Conservation (phyloP, 2,888 invertebrate species). For the Xestobium rufovillosum region DNA sequence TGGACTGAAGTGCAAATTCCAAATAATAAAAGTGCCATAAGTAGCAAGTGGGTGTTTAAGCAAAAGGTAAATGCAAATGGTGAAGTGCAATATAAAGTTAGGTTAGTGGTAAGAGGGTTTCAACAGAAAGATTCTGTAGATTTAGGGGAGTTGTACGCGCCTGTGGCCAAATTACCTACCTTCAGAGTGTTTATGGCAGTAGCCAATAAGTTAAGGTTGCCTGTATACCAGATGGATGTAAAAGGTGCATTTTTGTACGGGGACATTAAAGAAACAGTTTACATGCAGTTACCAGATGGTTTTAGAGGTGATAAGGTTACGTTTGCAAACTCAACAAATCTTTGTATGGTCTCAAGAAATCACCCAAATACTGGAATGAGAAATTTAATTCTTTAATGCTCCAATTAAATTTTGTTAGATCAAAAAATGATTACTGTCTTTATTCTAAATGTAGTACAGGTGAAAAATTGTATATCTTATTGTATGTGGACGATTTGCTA, state of each 20-base stretch:
- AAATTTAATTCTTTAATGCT: slow-evolving; percentile 20
- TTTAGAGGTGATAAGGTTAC: slow-evolving; percentile 13
- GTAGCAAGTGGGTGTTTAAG: slow-evolving; percentile 20
- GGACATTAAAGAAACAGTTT: slow-evolving; percentile 22
- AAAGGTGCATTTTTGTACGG: slow-evolving; percentile 26
- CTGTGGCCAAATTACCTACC: slow-evolving; percentile 17
- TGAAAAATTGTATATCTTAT: slow-evolving; percentile 10
- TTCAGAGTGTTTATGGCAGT: slow-evolving; percentile 13
- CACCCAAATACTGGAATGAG: slow-evolving; percentile 21
- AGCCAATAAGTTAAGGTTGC: slow-evolving; percentile 14
- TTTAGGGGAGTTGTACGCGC: slow-evolving; percentile 14
- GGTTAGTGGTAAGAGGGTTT: slow-evolving; percentile 16
- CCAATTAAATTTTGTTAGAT: slow-evolving; percentile 14
- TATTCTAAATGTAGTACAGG: slow-evolving; percentile 7
- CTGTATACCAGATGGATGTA: slow-evolving; percentile 24
- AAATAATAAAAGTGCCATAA: slow-evolving; percentile 15
- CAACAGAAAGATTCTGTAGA: slow-evolving; percentile 19
- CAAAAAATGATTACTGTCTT: slow-evolving; percentile 13
- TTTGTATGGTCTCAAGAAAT: slow-evolving; percentile 24
- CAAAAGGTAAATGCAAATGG: slow-evolving; percentile 11
- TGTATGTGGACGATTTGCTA: slow-evolving; percentile 20
- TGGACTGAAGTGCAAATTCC: slow-evolving; percentile 18
- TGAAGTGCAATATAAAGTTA: slow-evolving; percentile 13
- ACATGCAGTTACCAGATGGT: slow-evolving; percentile 21
- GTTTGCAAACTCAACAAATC: slow-evolving; percentile 21